Base-by-base conservation (phyloP, 1,140 invertebrate species). In the Berghia stephanieae region DNA sequence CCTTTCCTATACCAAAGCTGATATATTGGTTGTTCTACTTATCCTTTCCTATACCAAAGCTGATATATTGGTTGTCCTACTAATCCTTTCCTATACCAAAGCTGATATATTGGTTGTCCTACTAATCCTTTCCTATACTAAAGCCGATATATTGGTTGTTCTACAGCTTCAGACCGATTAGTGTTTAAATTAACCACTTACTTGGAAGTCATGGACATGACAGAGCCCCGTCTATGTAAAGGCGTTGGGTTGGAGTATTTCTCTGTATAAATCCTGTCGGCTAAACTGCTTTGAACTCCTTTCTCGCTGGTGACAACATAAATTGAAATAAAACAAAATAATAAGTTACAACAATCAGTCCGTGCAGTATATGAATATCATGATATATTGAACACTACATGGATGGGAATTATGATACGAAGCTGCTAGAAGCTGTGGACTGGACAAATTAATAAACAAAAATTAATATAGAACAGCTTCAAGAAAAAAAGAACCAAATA, bases 231-330 rank as follows among this genome's bases (percentile, higher is more conserved):
- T 42, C 66, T 67, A 36, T 75, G 73, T 5, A 75, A 44, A 18
- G 40, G 21, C 4, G 46, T 57, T 10, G 72, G 46, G n/a, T 69
- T 70, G 18, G 49, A 49, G 40, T 70, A 75, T 43, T 70, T 46
- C 13, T 46, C 72, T 44, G 36, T 44, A 55, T 79, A 70, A 31
- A 79, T 44, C 46, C 67, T 66, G 36, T 79, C 78, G 31, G 73
- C 78, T 34, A 79, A 52, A 42, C 44, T 69, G 66, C 78, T 79
- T 34, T 70, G 55, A n/a, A n/a, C n/a, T n/a, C n/a, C n/a, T n/a
- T n/a, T 34, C 16, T 34, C 21, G 49, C 18, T 69, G 24, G 8
- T 18, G 27, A 2, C 75, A 55, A 77, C n/a, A 77, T 10, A 55
- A 27, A 66, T 24, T 46, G n/a, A 31, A 4, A 13, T 31, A 66